A percentile compares a stretch with the other conserved stretches of the same genome.
phyloP scores from a whole-genome alignment of 1,140 invertebrate genomes.

The Ceratina japonica region DNA sequence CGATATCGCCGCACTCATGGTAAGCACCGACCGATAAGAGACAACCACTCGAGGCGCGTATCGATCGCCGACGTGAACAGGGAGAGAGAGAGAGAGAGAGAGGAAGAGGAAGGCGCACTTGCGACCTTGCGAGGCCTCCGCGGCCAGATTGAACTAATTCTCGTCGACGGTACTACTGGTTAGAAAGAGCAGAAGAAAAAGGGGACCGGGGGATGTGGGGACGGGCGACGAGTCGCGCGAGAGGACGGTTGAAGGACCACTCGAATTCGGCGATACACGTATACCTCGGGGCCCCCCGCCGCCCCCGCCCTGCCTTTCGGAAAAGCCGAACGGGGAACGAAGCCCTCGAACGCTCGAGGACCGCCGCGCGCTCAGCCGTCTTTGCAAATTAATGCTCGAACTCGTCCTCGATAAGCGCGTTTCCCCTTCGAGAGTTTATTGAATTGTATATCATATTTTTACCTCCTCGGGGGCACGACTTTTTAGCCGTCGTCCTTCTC shows the following conservation, averaged over 20 bases:
- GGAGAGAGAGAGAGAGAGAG: background rate
- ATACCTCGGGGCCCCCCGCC: too few species aligned
- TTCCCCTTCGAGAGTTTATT: conserved; percentile 51
- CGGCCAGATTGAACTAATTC: conserved; percentile 63
- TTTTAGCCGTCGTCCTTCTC: conserved; percentile 28
- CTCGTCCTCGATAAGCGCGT: conserved; percentile 51
- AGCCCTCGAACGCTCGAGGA: conserved; percentile 50
- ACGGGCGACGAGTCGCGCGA: conserved; percentile 43
- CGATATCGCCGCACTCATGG: conserved; percentile 74
- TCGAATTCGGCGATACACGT: conserved; percentile 61
- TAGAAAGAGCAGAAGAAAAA: conserved; percentile 18
- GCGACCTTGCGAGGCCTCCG: conserved; percentile 28
- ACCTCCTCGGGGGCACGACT: conserved; percentile 16
- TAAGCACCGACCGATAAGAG: conserved; percentile 67
- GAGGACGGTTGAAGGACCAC: conserved; percentile 45
- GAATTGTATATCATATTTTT: conserved; percentile 58
- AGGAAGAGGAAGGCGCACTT: background rate
- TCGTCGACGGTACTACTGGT: conserved; percentile 43
- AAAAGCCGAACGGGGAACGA: conserved; percentile 57
- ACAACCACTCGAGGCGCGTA: conserved; percentile 52
- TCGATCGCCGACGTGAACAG: conserved; percentile 53
- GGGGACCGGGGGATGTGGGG: conserved; percentile 36
- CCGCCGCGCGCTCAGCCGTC: conserved; percentile 34
- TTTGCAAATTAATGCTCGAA: conserved; percentile 65
- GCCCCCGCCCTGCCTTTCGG: conserved; percentile 28